Base-by-base conservation (phyloP, 1,140 invertebrate genomes). In the Euura lappo region DNA sequence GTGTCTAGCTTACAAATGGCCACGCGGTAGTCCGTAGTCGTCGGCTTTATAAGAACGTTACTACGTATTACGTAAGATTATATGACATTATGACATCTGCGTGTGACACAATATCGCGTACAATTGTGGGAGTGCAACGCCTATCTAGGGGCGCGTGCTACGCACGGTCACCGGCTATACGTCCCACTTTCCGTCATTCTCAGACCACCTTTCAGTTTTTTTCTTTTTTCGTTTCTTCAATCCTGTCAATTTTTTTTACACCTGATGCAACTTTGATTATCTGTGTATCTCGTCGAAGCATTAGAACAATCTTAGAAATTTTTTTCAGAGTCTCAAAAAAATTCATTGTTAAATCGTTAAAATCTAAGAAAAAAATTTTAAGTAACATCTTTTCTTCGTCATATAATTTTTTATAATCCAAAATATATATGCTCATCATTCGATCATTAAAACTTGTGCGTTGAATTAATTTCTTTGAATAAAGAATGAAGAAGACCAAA, bases 1-100 rank as follows among this genome's bases (percentile, higher is more conserved):
- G 81, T 83, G 82, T 82, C 78, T 78, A 73, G 83, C 80, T 83
- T 83, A 85, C 82, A 85, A 85, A 85, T 84, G 78, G 73, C 72
- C 72, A 78, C 69, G 28, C 28, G 28, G 28, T 28, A 28, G 28
- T 28, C 28, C 28, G 28, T 28, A 28, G 28, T 28, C 28, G 28
- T 28, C 77, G 78, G 71, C 73, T 70, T 74, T 75, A 28, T 28
- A 28, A 28, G 28, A 28, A 28, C 28, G 28, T 28, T 28, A 28
- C 28, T 28, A 28, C 28, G 28, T 80, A 84, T 85, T 85, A 85
- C 79, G 80, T 82, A 84, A 85, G 80, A 82, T 85, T 28, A 28
- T 28, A 28, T 28, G 28, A 28, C 28, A 28, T 28, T 85, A 85
- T 85, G 83, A 85, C 83, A 85, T 85, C 81, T 78, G 28, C 28